A percentile compares a stretch with the other conserved stretches of the same genome.
Evolutionary conservation across 1,140 invertebrate genomes (phyloP).

Genomic region (Phenacoccus solenopsis): DNA sequence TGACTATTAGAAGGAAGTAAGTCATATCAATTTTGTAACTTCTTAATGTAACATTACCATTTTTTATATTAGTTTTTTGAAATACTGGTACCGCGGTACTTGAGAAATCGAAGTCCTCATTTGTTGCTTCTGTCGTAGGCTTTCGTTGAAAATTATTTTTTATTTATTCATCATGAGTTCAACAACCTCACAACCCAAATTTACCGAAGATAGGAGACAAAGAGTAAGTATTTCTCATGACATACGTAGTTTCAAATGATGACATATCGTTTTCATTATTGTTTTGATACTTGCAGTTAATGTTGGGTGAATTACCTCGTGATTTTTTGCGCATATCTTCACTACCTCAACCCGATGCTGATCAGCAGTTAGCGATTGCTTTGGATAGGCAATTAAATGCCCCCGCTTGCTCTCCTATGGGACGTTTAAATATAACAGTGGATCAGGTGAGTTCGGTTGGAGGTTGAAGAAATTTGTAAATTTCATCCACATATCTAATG

Average conservation of each 20-base stretch:
- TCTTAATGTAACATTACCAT: no score
- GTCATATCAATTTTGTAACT: no score
- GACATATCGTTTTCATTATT: no score
- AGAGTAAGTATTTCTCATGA: neutral
- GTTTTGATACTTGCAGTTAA: neutral
- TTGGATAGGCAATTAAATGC: conserved; percentile 55
- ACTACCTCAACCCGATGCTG: conserved; percentile 50
- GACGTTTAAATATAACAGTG: conserved; percentile 67
- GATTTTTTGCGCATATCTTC: conserved; percentile 62
- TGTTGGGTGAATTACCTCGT: conserved; percentile 58
- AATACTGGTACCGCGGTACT: no score
- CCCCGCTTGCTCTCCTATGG: conserved; percentile 33
- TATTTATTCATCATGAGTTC: conserved; percentile 1
- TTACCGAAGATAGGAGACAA: neutral
- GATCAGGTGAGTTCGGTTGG: conserved; percentile 46
- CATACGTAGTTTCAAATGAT: no score
- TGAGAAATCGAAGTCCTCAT: no score
- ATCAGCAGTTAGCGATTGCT: conserved; percentile 64
- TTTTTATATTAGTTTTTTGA: no score
- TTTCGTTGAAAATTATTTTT: no score
- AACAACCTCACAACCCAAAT: neutral
- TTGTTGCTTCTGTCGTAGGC: no score
- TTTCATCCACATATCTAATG: neutral
- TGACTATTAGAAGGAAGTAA: no score
- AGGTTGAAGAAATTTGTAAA: no score